Conservation (phyloP, 2,113 vertebrate genomes). For the Rhombomys opimus region DNA sequence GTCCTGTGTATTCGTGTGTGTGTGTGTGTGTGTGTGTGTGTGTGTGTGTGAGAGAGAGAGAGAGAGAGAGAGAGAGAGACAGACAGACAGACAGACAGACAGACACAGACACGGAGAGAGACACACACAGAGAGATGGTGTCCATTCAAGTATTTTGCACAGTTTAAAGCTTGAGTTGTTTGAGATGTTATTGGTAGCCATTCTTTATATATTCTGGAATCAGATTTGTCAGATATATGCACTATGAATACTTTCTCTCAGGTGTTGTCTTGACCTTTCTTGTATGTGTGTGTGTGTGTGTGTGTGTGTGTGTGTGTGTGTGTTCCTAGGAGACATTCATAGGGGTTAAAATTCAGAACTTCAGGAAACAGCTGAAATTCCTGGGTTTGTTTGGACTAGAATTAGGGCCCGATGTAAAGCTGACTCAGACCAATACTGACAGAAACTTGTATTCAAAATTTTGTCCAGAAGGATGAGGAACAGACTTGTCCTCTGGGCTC, state of each 20-base stretch:
- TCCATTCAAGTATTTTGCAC: not conserved
- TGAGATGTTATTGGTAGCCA: not conserved
- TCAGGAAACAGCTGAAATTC: not conserved
- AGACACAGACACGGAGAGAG: too few relatives aligned
- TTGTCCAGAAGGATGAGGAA: not conserved
- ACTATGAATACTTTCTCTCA: not conserved
- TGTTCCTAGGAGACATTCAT: not conserved
- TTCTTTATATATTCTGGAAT: not conserved
- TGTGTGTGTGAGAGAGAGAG: too few relatives aligned
- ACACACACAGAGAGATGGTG: not conserved
- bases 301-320: not conserved
- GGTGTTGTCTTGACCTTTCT: not conserved
- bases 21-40: not conserved
- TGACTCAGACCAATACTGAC: not conserved
- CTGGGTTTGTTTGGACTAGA: not conserved
- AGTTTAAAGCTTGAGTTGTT: not conserved
- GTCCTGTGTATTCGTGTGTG: not conserved
- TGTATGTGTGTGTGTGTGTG: not conserved
- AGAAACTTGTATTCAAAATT: not conserved
- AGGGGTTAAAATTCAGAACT: not conserved
- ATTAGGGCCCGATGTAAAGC: not conserved
- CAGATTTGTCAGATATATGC: not conserved
- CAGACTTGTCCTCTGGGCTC: too few relatives aligned
- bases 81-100: too few relatives aligned
- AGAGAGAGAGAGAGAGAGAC: too few relatives aligned